Evolutionary conservation across 37 sponge, comb jelly and placozoan species (phyloP).

Genomic region (Oopsacas minuta): DNA sequence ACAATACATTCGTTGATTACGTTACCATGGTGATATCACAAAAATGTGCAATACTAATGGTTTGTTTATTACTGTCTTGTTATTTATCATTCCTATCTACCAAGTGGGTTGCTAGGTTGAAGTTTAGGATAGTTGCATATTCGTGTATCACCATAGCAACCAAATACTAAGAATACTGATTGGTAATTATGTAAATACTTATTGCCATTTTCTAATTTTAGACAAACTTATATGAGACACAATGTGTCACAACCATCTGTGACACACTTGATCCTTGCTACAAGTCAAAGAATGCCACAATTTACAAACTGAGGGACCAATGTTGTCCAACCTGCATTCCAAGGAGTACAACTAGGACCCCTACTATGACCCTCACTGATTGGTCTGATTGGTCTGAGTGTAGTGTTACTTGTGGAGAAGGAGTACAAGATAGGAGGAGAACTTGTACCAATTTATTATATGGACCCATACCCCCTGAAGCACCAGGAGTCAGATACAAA

Average conservation of each 20-base stretch:
- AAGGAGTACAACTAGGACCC: not conserved
- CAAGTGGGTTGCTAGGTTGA: not conserved
- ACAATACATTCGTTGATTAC: too few relatives aligned
- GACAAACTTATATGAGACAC: not conserved
- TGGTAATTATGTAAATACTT: too few relatives aligned
- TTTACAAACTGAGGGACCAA: not conserved
- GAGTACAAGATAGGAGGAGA: conserved; percentile 24
- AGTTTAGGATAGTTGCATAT: too few relatives aligned
- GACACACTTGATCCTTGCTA: not conserved
- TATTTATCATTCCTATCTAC: not conserved
- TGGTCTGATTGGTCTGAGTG: conserved; percentile 56
- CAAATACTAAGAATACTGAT: too few relatives aligned
- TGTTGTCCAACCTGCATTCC: not conserved
- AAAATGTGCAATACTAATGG: not conserved
- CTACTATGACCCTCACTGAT: conserved; percentile 12
- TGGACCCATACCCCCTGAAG: not conserved
- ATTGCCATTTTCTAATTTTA: too few relatives aligned
- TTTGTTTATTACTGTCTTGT: too few relatives aligned
- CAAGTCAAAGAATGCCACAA: not conserved
- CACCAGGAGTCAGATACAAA: not conserved
- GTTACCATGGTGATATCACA: not conserved
- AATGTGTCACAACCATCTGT: not conserved
- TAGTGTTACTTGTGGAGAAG: conserved; percentile 29
- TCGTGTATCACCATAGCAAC: too few relatives aligned
- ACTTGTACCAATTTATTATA: not conserved